Conservation (phyloP, 2,797 vertebrate species). For the Enteromius argenteus region DNA sequence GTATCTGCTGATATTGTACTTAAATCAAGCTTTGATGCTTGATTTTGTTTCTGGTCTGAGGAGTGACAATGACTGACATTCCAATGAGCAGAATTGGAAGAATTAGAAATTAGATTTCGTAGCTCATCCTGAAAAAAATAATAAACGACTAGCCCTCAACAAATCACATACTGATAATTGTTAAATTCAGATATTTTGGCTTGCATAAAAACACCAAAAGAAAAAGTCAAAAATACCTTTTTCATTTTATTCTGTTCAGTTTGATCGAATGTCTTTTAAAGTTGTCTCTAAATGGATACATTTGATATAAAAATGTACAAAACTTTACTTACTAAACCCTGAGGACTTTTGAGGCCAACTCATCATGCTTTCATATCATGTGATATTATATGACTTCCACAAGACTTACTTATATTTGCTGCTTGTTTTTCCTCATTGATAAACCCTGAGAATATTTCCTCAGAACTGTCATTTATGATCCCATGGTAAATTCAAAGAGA, state of each 20-base stretch:
- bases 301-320: neutral
- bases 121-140: neutral
- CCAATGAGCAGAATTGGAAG: too few relatives aligned
- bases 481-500: neutral
- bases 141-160: neutral
- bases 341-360: too few relatives aligned
- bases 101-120: too few relatives aligned
- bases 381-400: neutral
- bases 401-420: neutral
- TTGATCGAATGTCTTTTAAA: neutral
- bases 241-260: neutral
- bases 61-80: neutral
- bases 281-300: neutral
- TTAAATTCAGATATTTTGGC: neutral
- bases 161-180: neutral
- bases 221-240: neutral
- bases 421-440: neutral
- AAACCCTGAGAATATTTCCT: neutral
- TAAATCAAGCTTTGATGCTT: neutral
- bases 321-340: neutral
- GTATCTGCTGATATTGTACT: neutral
- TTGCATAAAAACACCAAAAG: neutral
- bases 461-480: neutral
- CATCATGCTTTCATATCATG: too few relatives aligned
- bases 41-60: neutral